phyloP scores from a whole-genome alignment of 30 jellyfish, hydroid and myxozoan genomes.

The Aurelia aurita region DNA sequence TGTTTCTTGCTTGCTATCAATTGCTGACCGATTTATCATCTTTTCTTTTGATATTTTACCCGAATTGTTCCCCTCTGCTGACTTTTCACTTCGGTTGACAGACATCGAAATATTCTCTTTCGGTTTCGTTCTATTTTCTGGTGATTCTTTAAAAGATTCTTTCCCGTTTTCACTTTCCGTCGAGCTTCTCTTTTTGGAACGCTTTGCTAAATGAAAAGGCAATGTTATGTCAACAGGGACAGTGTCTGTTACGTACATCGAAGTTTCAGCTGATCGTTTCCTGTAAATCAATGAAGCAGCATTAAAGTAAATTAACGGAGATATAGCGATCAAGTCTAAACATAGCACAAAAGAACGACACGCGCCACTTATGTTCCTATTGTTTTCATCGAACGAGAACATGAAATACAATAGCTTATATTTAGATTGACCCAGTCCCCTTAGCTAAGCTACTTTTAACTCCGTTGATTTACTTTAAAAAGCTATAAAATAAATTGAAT shows the following conservation, averaged over 20 bases:
- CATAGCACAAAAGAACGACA: no score
- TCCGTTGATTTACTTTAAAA: no score
- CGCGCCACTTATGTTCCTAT: no score
- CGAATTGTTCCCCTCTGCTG: no score
- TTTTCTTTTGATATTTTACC: not conserved
- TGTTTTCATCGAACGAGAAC: no score
- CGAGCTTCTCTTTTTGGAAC: slow-evolving; percentile 9
- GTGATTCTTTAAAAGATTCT: not conserved
- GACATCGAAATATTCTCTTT: no score
- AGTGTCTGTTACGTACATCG: slow-evolving; percentile 65
- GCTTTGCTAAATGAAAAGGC: slow-evolving; percentile 46
- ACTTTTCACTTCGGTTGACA: no score
- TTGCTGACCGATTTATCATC: not conserved
- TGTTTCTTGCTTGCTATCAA: not conserved
- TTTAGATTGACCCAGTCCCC: no score
- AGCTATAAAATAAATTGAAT: no score
- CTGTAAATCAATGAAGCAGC: slow-evolving; percentile 1
- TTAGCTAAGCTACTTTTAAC: no score
- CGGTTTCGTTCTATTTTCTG: not conserved
- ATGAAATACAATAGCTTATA: no score
- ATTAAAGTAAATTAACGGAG: not conserved
- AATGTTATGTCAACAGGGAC: slow-evolving; percentile 25
- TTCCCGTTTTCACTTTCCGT: not conserved
- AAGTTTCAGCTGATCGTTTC: slow-evolving; percentile 53
- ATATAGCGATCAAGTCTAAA: no score